These are phyloP conservation scores for Metaphire vulgaris DNA, from an alignment of 1,140 invertebrate species.

Conservation along the genomic window DNA sequence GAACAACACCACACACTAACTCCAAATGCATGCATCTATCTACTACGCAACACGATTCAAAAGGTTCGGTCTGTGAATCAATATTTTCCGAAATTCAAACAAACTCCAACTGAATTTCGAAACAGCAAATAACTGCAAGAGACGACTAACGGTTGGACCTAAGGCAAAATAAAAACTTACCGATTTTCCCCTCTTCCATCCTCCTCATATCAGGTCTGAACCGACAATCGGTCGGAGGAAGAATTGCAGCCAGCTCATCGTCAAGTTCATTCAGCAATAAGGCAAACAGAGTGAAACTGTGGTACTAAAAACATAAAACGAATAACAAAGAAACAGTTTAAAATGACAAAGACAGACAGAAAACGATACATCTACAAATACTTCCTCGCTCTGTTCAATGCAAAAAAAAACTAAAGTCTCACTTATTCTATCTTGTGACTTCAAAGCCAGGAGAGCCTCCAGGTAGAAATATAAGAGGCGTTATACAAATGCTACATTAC, in stretches of 20 bases:
- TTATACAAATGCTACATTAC: no score
- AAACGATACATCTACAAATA: neutral
- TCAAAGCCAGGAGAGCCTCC: no score
- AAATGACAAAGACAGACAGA: neutral
- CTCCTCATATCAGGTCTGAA: conserved; percentile 82
- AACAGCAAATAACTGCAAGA: conserved; percentile 14
- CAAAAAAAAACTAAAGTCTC: no score
- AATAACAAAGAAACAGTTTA: neutral
- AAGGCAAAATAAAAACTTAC: neutral
- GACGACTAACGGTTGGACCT: no score
- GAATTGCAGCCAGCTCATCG: conserved; percentile 32
- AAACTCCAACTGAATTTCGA: conserved; percentile 1
- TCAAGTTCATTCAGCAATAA: conserved; percentile 83
- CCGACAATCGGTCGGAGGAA: conserved; percentile 83
- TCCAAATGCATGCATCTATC: neutral
- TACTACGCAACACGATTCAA: neutral
- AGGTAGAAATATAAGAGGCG: no score
- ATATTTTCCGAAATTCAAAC: conserved; percentile 9
- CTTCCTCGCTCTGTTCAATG: no score
- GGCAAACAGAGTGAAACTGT: conserved; percentile 86
- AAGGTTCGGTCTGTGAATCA: neutral
- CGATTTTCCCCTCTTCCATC: conserved; percentile 67
- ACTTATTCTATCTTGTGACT: no score
- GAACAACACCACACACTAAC: neutral
- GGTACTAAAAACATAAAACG: conserved; percentile 61